Percentiles rank a stretch among this genome's conserved stretches.
These are phyloP conservation scores for Andrena flavipes DNA, from an alignment of 2,888 invertebrate genomes.

Conservation along the genomic window DNA sequence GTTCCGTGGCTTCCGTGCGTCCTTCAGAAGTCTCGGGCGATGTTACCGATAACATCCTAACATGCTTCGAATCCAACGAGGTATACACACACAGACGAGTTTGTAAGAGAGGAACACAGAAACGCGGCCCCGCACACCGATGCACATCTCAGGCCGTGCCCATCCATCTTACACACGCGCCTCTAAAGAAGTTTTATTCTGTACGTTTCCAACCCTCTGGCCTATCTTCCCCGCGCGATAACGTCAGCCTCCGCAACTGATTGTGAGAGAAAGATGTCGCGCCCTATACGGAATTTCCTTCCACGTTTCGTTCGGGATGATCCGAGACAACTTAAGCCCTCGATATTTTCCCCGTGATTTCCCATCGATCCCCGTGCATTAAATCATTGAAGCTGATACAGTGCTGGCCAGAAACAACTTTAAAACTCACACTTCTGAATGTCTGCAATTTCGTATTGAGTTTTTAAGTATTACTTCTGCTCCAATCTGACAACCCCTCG, in stretches of 20 bases:
- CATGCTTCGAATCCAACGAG: conserved; percentile 58
- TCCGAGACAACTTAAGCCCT: conserved; percentile 68
- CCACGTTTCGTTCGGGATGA: conserved; percentile 63
- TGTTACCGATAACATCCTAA: conserved; percentile 70
- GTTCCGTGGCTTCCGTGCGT: conserved; percentile 41
- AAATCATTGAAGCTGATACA: conserved; percentile 4
- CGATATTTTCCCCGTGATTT: conserved; percentile 57
- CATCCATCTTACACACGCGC: conserved; percentile 77
- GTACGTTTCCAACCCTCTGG: conserved; percentile 64
- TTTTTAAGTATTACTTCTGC: too few relatives aligned
- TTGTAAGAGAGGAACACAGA: conserved; percentile 51
- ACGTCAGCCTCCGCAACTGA: conserved; percentile 68
- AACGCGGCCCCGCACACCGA: conserved; percentile 30
- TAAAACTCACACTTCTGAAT: too few relatives aligned
- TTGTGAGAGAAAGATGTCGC: conserved; percentile 68
- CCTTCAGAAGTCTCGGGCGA: conserved; percentile 37
- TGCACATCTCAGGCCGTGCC: conserved; percentile 57
- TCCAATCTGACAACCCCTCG: too few relatives aligned
- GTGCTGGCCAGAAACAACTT: background rate
- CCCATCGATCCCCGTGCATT: conserved; percentile 40
- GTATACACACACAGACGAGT: conserved; percentile 34
- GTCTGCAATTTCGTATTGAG: too few relatives aligned
- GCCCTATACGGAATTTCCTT: conserved; percentile 63
- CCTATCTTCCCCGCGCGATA: conserved; percentile 68
- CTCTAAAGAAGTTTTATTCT: conserved; percentile 75